Evolutionary conservation across 2,797 vertebrate species (phyloP).

Genomic region (Caiman crocodilus): DNA sequence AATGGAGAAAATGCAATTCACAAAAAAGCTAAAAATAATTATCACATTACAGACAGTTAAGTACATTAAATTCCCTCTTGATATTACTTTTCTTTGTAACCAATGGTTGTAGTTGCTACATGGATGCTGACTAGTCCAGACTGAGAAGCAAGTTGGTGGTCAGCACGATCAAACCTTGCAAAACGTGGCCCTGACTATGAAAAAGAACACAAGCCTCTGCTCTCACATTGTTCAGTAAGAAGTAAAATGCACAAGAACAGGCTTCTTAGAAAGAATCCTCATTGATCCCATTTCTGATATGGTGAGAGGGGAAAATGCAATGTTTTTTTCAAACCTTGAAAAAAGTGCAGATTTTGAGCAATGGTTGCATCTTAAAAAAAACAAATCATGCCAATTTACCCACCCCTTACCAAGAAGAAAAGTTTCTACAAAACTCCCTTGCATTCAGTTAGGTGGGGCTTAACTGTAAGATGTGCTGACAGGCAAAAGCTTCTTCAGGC

Average conservation of each 20-base stretch:
- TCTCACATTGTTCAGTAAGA: neutral
- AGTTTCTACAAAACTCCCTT: slow-evolving; percentile 50
- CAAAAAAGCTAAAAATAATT: neutral
- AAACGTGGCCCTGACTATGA: neutral
- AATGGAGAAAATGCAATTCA: neutral
- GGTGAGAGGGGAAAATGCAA: neutral
- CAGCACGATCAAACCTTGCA: neutral
- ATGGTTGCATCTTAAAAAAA: neutral
- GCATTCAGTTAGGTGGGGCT: slow-evolving; percentile 71
- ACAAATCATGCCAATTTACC: slow-evolving; percentile 65
- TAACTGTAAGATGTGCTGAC: slow-evolving; percentile 47
- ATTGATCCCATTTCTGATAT: neutral
- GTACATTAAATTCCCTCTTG: neutral
- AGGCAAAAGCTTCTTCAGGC: slow-evolving; percentile 68
- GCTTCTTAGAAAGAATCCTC: neutral
- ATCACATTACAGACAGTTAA: neutral
- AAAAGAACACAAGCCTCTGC: neutral
- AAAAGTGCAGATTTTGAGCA: neutral
- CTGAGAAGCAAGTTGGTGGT: neutral
- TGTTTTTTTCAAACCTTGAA: neutral
- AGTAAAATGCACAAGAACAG: neutral
- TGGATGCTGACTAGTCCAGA: neutral
- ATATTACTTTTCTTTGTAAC: neutral
- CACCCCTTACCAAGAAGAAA: slow-evolving; percentile 55
- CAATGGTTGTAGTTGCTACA: neutral